Percentiles rank a stretch among this genome's conserved stretches.
These are phyloP conservation scores for Sminthurides aquaticus DNA, from an alignment of 2,888 invertebrate species.

Conservation along the genomic window DNA sequence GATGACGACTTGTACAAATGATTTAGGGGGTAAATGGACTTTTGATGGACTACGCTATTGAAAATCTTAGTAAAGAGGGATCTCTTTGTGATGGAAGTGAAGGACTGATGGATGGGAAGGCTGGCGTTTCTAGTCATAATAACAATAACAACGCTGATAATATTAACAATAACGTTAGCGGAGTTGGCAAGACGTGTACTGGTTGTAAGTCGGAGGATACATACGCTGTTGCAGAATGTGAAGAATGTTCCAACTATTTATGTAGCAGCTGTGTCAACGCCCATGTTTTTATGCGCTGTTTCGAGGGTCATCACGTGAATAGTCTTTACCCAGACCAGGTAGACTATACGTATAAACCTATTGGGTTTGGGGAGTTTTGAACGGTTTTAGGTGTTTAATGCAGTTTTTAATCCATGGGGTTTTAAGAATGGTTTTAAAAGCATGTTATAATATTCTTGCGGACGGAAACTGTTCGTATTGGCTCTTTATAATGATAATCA, in stretches of 20 bases:
- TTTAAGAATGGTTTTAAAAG: conserved; percentile 8
- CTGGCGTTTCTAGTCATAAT: not conserved
- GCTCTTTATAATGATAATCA: too few species aligned
- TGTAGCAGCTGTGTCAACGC: conserved; percentile 98
- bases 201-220: conserved; percentile 93
- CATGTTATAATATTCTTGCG: too few species aligned
- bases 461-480: too few species aligned
- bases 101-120: not conserved
- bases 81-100: not conserved
- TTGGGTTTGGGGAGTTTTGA: not conserved
- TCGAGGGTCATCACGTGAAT: conserved; percentile 88
- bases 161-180: conserved; percentile 8
- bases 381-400: not conserved
- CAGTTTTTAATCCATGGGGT: not conserved
- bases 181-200: conserved; percentile 57
- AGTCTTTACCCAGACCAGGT: conserved; percentile 44
- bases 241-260: conserved; percentile 91
- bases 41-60: conserved; percentile 58
- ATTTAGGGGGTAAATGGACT: conserved; percentile 59
- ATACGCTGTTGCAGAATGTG: conserved; percentile 89
- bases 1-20: too few species aligned
- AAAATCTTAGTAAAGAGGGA: conserved; percentile 48
- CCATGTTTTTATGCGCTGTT: conserved; percentile 98
- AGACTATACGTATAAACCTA: not conserved
- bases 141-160: conserved; percentile 18